Evolutionary conservation across 2,888 invertebrate species (phyloP), one percentile per base, ranked within the genome.

Genomic region (Cyaniris semiargus): DNA sequence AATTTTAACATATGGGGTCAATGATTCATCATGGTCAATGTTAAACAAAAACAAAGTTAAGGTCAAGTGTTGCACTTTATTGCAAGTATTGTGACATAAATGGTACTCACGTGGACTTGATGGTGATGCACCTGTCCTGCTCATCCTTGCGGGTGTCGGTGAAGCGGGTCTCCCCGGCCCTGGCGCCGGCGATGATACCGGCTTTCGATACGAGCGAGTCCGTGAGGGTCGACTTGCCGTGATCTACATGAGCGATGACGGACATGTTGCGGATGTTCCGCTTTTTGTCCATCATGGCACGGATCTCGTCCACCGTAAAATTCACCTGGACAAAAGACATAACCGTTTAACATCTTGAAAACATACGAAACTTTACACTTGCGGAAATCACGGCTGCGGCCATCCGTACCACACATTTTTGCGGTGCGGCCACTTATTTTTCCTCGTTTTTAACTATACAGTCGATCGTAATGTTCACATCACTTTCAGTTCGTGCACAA

Each of bases 241-340:
- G 99, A 95, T 99, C 99, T 84, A 99, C 99, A 95, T 99, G 99
- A 86, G 99, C 99, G 92, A 99, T 99, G 95, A 99, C 99, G 90
- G 99, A 99, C 99, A 99, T 99, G 95, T 99, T 99, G 92, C 99
- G 97, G 95, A 99, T 99, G 93, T 99, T 99, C 95, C 96, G 96
- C 96, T 99, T 99, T 94, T 98, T 98, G 98, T 99, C 99, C 99
- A 99, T 99, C 97, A 99, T 98, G 92, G 89, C 95, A 95, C 99
- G 98, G 96, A 99, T 99, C 96, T 99, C 99, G 96, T 99, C 99
- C 95, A 99, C 98, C 84, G 99, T 99, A 95, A 99, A 99, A 97
- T 99, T 99, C 96, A 99, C 99, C 99, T 99, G 92, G 82, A 84
- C 86, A 92, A 88, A 91, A 85, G 86, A 89, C 85, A 88, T 88